A percentile compares a stretch with the other conserved stretches of the same genome.
These are phyloP conservation scores for Panulirus ornatus DNA, from an alignment of 1,140 invertebrate genomes.

Conservation along the genomic window DNA sequence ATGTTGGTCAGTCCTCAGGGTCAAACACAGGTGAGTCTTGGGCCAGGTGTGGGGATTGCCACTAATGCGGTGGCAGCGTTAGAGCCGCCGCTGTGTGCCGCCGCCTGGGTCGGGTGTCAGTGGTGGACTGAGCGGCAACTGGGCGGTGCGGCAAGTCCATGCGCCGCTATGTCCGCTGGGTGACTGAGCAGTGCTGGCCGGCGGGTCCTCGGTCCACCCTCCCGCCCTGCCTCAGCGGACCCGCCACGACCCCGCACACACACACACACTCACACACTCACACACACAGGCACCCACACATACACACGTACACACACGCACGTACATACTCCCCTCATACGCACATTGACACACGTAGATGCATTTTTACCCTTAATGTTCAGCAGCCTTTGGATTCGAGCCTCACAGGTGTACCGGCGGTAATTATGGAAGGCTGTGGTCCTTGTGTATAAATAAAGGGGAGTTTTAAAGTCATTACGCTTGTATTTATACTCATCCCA, in stretches of 20 bases:
- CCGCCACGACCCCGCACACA: conserved; percentile 40
- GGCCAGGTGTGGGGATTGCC: conserved; percentile 21
- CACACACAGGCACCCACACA: conserved; percentile 40
- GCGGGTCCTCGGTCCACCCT: conserved; percentile 42
- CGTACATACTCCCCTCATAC: conserved; percentile 28
- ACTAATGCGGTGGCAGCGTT: conserved; percentile 15
- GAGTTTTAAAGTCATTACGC: neutral
- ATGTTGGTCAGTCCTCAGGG: conserved; percentile 15
- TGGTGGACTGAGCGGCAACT: conserved; percentile 68
- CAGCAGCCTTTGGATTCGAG: neutral
- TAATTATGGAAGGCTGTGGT: too few relatives aligned
- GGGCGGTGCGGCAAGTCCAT: conserved; percentile 56
- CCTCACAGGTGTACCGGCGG: too few relatives aligned
- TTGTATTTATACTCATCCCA: neutral
- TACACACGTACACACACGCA: conserved; percentile 36
- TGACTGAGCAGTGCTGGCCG: conserved; percentile 65
- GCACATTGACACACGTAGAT: conserved; percentile 2
- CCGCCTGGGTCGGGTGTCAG: conserved; percentile 67
- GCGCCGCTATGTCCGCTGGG: conserved; percentile 67
- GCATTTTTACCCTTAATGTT: neutral
- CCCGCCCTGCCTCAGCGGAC: conserved; percentile 47
- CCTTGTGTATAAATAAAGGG: too few relatives aligned
- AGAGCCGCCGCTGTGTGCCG: conserved; percentile 63
- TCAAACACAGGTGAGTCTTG: conserved; percentile 28
- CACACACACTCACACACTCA: conserved; percentile 42